Base-by-base conservation (phyloP, 2,888 invertebrate species). In the Zeuzera pyrina region DNA sequence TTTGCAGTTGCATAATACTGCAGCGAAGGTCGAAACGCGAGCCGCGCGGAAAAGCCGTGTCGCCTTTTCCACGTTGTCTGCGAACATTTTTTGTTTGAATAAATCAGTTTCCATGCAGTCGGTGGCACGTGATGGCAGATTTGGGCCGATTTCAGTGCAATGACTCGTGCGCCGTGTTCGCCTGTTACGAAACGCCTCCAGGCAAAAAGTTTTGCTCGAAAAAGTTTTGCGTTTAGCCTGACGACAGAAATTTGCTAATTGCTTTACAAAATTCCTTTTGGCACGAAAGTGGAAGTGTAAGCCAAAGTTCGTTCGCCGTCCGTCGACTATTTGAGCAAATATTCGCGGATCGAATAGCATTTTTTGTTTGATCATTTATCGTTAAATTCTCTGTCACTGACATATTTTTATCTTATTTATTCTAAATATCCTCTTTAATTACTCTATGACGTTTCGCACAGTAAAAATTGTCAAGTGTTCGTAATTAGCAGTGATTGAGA, bases 1-100 rank as follows among this genome's bases (percentile, higher is more conserved):
- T 33, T 57, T 58, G 59, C 59, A 67, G 71, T 79, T 78, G 78
- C 78, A 77, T 78, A 78, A 79, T 71, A 68, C 66, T 74, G 74
- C 74, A 76, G 57, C 57, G 66, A 66, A 68, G 68, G 67, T 66
- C 13, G 15, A 24, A 12, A 15, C n/a, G n/a, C n/a, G 19, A 29
- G 15, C 24, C 54, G 64, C 59, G 55, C 56, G 71, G 74, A 77
- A 78, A 79, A 69, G 63, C 67, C 63, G 11, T 10, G 63, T 54
- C 42, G 36, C 30, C 52, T 57, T 55, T 51, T 52, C 53, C 44
- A 54, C 56, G 54, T 63, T 66, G 71, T 64, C n/a, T n/a, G n/a
- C n/a, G n/a, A n/a, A 67, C 71, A 68, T 66, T 64, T 58, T 54
- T 51, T 53, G 56, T 52, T 55, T 51, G 42, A 36, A 35, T 47